Conservation (phyloP, 2,797 vertebrate species). For the Aeoliscus strigatus region DNA sequence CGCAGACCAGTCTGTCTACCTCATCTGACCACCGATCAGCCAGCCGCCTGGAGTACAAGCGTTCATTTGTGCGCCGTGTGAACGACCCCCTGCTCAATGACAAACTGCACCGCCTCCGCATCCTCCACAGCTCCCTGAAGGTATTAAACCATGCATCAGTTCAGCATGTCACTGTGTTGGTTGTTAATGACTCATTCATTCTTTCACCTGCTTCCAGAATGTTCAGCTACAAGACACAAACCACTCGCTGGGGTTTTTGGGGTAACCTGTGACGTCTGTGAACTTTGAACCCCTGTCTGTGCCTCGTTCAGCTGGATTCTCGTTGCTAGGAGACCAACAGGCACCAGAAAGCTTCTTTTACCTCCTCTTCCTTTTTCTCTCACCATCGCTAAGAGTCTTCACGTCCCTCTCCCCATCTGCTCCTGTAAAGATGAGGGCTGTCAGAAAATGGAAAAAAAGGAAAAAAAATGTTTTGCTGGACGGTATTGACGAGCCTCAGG, state of each 20-base stretch:
- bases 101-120: slow-evolving; percentile 92
- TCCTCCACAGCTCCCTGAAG: slow-evolving; percentile 96
- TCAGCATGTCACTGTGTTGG: no score
- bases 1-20: slow-evolving; percentile 88
- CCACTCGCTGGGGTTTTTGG: slow-evolving; percentile 87
- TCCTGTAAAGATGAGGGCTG: slow-evolving; percentile 26
- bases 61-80: slow-evolving; percentile 90
- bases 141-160: no score
- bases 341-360: slow-evolving; percentile 29
- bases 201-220: slow-evolving; percentile 74
- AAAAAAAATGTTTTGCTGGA: slow-evolving; percentile 19
- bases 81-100: slow-evolving; percentile 94
- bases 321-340: slow-evolving; percentile 32
- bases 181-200: slow-evolving; percentile 4
- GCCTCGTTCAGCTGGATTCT: slow-evolving; percentile 36
- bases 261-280: slow-evolving; percentile 63
- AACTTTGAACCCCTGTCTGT: slow-evolving; percentile 36
- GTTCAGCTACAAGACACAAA: slow-evolving; percentile 87
- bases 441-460: slow-evolving; percentile 21
- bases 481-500: slow-evolving; percentile 28
- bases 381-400: slow-evolving; percentile 20
- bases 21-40: slow-evolving; percentile 85
- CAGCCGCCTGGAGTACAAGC: slow-evolving; percentile 91
- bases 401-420: not conserved
- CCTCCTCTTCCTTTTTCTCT: slow-evolving; percentile 17